Conservation (phyloP, 2,113 vertebrate genomes). For the Isurus oxyrinchus region DNA sequence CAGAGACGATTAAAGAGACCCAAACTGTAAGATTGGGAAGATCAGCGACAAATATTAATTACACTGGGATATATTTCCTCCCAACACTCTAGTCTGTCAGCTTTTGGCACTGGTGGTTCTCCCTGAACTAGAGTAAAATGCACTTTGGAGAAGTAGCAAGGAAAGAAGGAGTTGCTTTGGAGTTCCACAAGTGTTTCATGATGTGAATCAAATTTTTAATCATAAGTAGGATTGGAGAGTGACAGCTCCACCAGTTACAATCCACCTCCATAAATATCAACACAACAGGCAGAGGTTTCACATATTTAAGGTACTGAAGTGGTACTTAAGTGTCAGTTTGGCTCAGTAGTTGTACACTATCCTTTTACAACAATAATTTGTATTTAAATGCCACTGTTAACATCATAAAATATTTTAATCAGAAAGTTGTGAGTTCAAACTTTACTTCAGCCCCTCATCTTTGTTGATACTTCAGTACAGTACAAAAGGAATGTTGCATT, state of each 20-base stretch:
- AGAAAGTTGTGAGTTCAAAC: background rate
- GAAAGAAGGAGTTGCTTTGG: background rate
- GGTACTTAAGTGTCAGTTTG: background rate
- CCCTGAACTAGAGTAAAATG: background rate
- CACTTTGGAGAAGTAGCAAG: background rate
- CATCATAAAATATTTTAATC: background rate
- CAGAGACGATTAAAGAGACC: background rate
- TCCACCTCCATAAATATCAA: background rate
- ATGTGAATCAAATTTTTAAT: background rate
- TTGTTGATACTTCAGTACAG: background rate
- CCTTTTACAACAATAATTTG: background rate
- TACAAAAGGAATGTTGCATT: background rate
- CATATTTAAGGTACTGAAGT: background rate
- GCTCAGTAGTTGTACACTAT: background rate
- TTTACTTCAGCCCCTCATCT: background rate
- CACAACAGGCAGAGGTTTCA: background rate
- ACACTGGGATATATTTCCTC: background rate
- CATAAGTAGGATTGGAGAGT: background rate
- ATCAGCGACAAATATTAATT: background rate
- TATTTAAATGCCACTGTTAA: background rate
- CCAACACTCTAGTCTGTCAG: background rate
- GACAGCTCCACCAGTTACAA: background rate
- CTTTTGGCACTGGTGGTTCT: background rate
- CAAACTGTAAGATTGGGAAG: background rate
- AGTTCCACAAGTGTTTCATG: background rate